Evolutionary conservation across 2,797 vertebrate species (phyloP).

Genomic region (Amniataba percoides): DNA sequence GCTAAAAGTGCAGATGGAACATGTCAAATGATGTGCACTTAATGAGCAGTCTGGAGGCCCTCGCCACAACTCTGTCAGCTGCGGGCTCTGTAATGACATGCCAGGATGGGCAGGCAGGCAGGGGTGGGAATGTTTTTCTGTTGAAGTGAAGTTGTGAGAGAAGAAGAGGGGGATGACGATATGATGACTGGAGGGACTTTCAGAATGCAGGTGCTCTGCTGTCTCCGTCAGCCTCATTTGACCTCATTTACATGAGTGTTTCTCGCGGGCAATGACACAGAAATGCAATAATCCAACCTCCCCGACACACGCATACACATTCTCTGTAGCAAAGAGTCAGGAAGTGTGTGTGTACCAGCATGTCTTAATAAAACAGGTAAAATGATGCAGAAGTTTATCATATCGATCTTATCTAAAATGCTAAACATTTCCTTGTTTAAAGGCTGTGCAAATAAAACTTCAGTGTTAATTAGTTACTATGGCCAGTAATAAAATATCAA

Average conservation of each 20-base stretch:
- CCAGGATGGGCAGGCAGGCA: conserved; percentile 37
- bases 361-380: not conserved
- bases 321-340: not conserved
- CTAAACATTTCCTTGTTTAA: not conserved
- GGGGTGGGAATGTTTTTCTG: conserved; percentile 37
- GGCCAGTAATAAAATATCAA: conserved; percentile 20
- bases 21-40: conserved; percentile 38
- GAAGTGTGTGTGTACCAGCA: not conserved
- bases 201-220: conserved; percentile 40
- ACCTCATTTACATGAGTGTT: conserved; percentile 22
- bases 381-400: not conserved
- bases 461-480: conserved; percentile 39
- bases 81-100: conserved; percentile 67
- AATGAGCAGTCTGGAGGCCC: conserved; percentile 63
- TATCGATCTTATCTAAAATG: not conserved
- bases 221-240: conserved; percentile 30
- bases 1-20: conserved; percentile 51
- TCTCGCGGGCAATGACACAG: conserved; percentile 10
- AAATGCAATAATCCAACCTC: not conserved
- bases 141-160: conserved; percentile 35
- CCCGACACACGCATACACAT: not conserved
- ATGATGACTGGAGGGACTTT: conserved; percentile 19
- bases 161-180: conserved; percentile 24
- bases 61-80: conserved; percentile 59
- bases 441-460: not conserved